Evolutionary conservation across 2,797 vertebrate genomes (phyloP), one percentile per base, ranked within the genome.

Genomic region (Sebastes melanostomus): DNA sequence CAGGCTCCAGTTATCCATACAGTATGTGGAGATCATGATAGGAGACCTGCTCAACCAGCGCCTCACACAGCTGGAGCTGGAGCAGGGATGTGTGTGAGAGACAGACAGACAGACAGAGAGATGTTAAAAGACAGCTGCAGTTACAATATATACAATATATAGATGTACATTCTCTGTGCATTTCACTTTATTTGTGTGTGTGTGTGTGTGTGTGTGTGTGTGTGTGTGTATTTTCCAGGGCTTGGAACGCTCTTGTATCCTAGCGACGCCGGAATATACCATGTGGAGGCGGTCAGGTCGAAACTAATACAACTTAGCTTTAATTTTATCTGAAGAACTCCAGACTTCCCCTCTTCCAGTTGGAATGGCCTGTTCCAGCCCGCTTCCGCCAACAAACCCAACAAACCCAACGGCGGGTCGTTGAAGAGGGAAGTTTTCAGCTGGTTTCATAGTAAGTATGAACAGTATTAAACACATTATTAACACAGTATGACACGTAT

Each of bases 11-110:
- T 92, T 98, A 93, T 66, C 98, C 98, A 1, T 99, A 42, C 38
- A 42, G 14, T 42, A 99, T 0, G 98, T 99, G 81, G 98, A 99
- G 91, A 96, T 99, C 69, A 94, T 94, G 2, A 86, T 98, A 81
- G 98, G 98, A 32, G 97, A 98, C 72, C 85, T 97, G 89, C 94
- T 96, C 29, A 95, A 96, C 46, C 98, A 97, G 85, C 93, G 95
- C 50, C 94, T 98, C 91, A 97, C 96, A 55, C 98, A 99, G 91
- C 95, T 99, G 60, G 98, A 99, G 88, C 95, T 99, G 66, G 97
- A 99, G 85, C 98, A 99, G 97, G 98, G 98, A 29, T 63, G 74
- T 90, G 5, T 63, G 56, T 68, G 46, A 50, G 46, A 50, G 16
- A 50, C 16, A 50, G 16, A 50, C 42, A 55, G 34, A 62, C 3